Evolutionary conservation across 2,113 vertebrate species (phyloP).

Genomic region (Phylloscopus whistleri): DNA sequence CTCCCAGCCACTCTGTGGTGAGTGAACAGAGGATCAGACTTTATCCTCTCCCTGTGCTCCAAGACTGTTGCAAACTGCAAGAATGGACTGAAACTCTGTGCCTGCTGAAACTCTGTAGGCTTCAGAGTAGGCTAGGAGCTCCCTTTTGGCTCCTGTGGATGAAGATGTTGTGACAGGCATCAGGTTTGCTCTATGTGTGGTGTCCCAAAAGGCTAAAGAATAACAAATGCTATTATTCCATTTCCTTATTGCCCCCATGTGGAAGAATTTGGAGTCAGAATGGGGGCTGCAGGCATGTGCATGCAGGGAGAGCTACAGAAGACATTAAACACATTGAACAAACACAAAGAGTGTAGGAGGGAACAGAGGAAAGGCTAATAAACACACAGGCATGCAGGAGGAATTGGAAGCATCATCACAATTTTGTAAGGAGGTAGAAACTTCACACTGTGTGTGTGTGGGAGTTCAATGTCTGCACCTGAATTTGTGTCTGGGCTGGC

Average conservation of each 20-base stretch:
- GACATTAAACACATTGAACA: not conserved
- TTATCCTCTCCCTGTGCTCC: not conserved
- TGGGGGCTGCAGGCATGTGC: not conserved
- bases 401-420: not conserved
- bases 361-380: not conserved
- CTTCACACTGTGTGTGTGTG: not conserved
- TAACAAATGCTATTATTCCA: not conserved
- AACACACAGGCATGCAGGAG: not conserved
- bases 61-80: not conserved
- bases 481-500: not conserved
- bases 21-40: not conserved
- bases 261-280: not conserved
- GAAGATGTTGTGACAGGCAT: not conserved
- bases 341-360: not conserved
- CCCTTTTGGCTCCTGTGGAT: not conserved
- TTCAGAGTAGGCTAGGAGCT: not conserved
- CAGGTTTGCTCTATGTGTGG: not conserved
- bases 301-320: not conserved
- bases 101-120: not conserved
- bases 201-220: not conserved
- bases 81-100: not conserved
- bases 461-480: not conserved
- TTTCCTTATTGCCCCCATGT: not conserved
- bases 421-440: constrained; percentile 15
- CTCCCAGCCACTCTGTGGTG: not conserved